Percentiles rank a stretch among this genome's conserved stretches.
Evolutionary conservation across 2,888 invertebrate genomes (phyloP).

Genomic region (Cynaeus angustus): DNA sequence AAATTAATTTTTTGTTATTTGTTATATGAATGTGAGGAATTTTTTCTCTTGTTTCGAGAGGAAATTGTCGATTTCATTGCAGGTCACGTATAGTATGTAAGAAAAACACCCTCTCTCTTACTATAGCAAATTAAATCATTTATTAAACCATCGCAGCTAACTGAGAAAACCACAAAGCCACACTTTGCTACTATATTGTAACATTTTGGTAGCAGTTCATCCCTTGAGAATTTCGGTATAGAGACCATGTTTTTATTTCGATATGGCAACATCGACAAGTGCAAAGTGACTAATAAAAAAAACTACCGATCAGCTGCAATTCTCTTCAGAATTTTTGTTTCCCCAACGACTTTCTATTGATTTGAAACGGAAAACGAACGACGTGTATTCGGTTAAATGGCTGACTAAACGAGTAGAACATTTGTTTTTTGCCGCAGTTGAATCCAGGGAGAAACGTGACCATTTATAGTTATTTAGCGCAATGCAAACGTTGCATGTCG

Average conservation of each 20-base stretch:
- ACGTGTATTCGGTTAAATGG: not conserved
- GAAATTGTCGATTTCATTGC: not conserved
- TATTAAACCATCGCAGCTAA: slow-evolving; percentile 17
- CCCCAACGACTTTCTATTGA: slow-evolving; percentile 7
- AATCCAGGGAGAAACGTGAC: not conserved
- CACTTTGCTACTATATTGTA: slow-evolving; percentile 8
- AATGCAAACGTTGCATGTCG: slow-evolving; percentile 5
- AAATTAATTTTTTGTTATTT: too few relatives aligned
- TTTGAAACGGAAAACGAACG: not conserved
- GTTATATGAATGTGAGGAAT: too few relatives aligned
- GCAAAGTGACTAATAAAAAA: slow-evolving; percentile 20
- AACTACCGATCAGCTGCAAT: slow-evolving; percentile 5
- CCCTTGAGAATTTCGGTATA: not conserved
- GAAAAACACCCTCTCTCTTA: slow-evolving; percentile 5
- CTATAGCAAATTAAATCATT: slow-evolving; percentile 31
- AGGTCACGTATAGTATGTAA: slow-evolving; percentile 5
- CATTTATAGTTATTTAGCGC: not conserved
- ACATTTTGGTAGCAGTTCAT: slow-evolving; percentile 1
- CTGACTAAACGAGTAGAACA: not conserved
- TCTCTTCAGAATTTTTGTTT: not conserved
- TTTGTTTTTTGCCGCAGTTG: not conserved
- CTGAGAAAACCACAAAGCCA: slow-evolving; percentile 7
- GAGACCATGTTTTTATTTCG: slow-evolving; percentile 25
- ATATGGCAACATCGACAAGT: slow-evolving; percentile 9
- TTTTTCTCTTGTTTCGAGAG: too few relatives aligned